Evolutionary conservation across 2,113 vertebrate genomes (phyloP).

Genomic region (Ptilonorhynchus violaceus): DNA sequence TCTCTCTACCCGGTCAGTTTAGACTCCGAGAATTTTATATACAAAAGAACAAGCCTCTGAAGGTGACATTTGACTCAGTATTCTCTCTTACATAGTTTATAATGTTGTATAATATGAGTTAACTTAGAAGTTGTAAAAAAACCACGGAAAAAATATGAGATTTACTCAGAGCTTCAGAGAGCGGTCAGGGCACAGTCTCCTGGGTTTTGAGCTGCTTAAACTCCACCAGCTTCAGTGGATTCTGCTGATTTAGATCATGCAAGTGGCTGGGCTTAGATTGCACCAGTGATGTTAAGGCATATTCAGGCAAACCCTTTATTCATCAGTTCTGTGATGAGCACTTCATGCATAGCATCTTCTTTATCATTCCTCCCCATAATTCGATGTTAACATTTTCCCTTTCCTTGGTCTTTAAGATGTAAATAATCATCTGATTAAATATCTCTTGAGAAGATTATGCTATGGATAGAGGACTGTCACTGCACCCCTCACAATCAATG

Average conservation of each 20-base stretch:
- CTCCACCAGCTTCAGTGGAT: background rate
- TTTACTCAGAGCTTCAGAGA: background rate
- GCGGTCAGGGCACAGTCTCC: background rate
- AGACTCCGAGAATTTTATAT: background rate
- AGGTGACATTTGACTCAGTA: background rate
- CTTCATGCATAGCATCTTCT: constrained; percentile 13
- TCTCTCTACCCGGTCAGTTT: background rate
- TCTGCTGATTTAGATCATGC: constrained; percentile 33
- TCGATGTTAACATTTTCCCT: constrained; percentile 55
- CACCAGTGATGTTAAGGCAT: constrained; percentile 23
- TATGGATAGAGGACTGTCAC: constrained; percentile 65
- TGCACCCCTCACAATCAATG: constrained; percentile 67
- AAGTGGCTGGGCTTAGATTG: constrained; percentile 7
- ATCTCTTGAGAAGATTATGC: constrained; percentile 71
- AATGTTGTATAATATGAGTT: background rate
- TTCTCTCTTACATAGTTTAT: background rate
- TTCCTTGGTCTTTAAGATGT: constrained; percentile 70
- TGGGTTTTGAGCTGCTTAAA: background rate
- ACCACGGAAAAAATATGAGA: background rate
- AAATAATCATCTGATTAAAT: constrained; percentile 74
- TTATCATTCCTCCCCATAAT: constrained; percentile 65
- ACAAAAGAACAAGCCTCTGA: background rate
- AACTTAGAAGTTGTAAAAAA: background rate
- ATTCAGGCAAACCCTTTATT: constrained; percentile 59
- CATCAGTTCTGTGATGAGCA: constrained; percentile 59